Base-by-base conservation (phyloP, 2,113 vertebrate genomes). In the Ellobius talpinus region DNA sequence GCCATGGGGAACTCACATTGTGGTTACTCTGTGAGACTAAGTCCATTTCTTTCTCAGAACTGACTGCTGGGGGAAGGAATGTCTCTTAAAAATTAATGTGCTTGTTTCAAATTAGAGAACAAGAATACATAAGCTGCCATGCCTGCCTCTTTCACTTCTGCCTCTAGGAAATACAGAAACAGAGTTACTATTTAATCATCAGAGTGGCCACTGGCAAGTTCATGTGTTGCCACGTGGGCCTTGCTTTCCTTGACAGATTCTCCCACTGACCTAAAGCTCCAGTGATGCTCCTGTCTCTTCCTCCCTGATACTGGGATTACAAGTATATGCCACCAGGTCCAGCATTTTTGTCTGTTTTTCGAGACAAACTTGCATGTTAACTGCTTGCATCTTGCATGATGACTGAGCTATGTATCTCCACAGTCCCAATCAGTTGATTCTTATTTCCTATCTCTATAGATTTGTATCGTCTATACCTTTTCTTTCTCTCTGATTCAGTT, bases 121-220 rank as follows among this genome's bases (percentile, higher is more conserved):
- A 87, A 90, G 7, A 88, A 58, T 74, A 85, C 90, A 31, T 84
- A 52, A 82, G 33, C 82, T 93, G 10, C 63, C 21, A 5, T 61
- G 45, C 29, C 87, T 50, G 87, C 45, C 24, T 93, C 86, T 90
- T 87, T 88, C 45, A 70, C 10, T 72, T 94, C 76, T 93, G 63
- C 70, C 52, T 19, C 88, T 89, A 39, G 66, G 76, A 95, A 90
- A 50, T 52, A 82, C 24, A 85, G 63, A 94, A 82, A 84, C 66
- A 68, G 42, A 84, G 76, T 42, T 90, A 73, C 77, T 78, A 45
- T 42, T 92, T 77, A 45, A 84, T 52, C 31, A 84, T 23, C 74
- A 81, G 72, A 89, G 52, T 14, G 36, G 52, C 36, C 52, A 3
- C 36, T 61, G 78, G 19, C 50, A 55, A 6, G 33, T 10, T 58